Base-by-base conservation (phyloP, 2,113 vertebrate genomes). In the Barnardius zonarius region DNA sequence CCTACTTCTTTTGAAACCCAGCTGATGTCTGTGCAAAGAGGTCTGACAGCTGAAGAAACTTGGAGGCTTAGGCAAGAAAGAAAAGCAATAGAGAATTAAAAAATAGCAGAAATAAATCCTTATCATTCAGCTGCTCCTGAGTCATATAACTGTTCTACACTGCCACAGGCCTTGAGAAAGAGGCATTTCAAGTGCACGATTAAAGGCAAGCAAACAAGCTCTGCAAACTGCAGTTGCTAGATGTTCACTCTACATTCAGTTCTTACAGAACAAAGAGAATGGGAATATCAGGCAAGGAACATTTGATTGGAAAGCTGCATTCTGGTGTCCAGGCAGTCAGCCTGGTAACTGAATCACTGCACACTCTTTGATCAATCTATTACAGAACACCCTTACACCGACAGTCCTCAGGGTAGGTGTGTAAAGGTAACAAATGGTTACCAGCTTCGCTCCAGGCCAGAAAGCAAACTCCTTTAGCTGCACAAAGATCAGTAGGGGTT, bases 51-150 rank as follows among this genome's bases (percentile, higher is more conserved):
- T 94, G 77, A 83, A 93, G 74, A 69, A 87, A 84, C 25, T 57
- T 52, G 37, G 44, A 89, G 59, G 49, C 41, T 95, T 79, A 88
- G 62, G 57, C 52, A 67, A 73, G 92, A 77, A 92, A 73, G 25
- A 78, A 88, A 88, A 90, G 37, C 61, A 90, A 23, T n/a, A 68
- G 69, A 78, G 79, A 92, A 90, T 62, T 91, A 61, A 83, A 83
- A 95, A 84, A 52, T 33, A 74, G 52, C 55, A 91, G 55, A 95
- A 88, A 61, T 93, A 96, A 92, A 51, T 80, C 64, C 74, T 77
- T 87, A 92, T 83, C 51, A 23, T 93, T 90, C 43, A 61, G 46
- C 84, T 84, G 35, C 48, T 92, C 64, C 55, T 96, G 95, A 94
- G 75, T 95, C 91, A 95, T 78, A 14, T 88, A 96, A 97, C 93